Conservation (phyloP, 2,888 invertebrate species). For the Acanthosepion lycidas region DNA sequence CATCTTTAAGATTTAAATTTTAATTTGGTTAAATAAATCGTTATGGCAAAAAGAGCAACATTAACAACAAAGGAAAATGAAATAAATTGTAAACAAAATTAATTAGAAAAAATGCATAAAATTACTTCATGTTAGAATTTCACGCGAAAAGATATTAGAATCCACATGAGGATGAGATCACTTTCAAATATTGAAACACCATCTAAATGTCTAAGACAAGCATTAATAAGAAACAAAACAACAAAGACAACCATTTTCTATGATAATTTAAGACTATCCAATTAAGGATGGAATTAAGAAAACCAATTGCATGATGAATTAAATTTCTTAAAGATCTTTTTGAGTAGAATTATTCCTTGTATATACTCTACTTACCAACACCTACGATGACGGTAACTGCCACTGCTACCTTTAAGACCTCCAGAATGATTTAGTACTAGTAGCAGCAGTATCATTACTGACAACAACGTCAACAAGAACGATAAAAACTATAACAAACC, state of each 20-base stretch:
- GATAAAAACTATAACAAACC: neutral
- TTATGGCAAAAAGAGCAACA: too few relatives aligned
- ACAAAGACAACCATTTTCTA: neutral
- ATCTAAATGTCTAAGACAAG: too few relatives aligned
- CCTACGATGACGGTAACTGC: neutral
- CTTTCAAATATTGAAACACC: neutral
- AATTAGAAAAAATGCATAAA: too few relatives aligned
- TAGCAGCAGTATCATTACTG: neutral
- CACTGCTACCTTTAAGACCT: slow-evolving; percentile 16
- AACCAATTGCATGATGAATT: neutral
- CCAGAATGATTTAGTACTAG: neutral
- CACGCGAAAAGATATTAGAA: too few relatives aligned
- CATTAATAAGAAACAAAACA: neutral
- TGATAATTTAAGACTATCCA: neutral
- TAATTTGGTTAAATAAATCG: too few relatives aligned
- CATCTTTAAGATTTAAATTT: too few relatives aligned
- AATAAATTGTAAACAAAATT: too few relatives aligned
- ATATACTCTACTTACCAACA: neutral
- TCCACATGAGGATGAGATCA: too few relatives aligned
- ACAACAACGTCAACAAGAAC: neutral
- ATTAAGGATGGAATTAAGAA: neutral
- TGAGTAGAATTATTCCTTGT: neutral
- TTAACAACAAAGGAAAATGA: too few relatives aligned
- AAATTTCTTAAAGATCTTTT: neutral
- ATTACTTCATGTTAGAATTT: too few relatives aligned